These are phyloP conservation scores for Melanaphis sacchari DNA, from an alignment of 1,140 invertebrate genomes.

Conservation along the genomic window DNA sequence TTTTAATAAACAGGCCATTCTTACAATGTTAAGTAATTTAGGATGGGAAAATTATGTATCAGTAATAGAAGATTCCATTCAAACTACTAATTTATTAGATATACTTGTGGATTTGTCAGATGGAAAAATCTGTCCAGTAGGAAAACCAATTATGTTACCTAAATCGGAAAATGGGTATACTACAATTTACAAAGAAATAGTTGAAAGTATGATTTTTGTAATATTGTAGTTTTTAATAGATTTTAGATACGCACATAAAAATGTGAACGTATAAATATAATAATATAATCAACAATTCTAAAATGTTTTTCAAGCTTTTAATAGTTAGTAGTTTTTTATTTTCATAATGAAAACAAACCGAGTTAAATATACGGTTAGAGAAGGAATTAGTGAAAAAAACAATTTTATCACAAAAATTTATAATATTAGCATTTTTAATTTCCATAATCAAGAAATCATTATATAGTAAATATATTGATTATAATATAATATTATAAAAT, in stretches of 20 bases:
- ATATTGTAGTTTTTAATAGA: neutral
- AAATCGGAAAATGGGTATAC: conserved; percentile 24
- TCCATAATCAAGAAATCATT: neutral
- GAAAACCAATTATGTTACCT: conserved; percentile 19
- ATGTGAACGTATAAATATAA: neutral
- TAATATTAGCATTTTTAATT: neutral
- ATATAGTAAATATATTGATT: neutral
- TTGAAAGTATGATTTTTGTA: conserved; percentile 26
- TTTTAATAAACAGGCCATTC: conserved; percentile 11
- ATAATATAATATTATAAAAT: neutral
- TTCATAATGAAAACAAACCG: neutral
- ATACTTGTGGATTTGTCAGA: conserved; percentile 7
- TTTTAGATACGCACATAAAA: neutral
- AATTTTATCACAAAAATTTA: neutral
- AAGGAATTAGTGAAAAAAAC: neutral
- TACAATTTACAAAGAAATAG: conserved; percentile 18
- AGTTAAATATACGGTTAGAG: neutral
- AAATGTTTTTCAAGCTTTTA: neutral
- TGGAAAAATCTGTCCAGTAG: conserved; percentile 18
- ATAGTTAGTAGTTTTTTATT: neutral
- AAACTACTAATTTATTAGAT: conserved; percentile 26
- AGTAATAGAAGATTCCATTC: conserved; percentile 19
- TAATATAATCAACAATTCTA: neutral
- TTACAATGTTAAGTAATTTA: conserved; percentile 41
- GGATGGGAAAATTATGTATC: conserved; percentile 34